Evolutionary conservation across 2,797 vertebrate genomes (phyloP).

Genomic region (Enteromius paludinosus): DNA sequence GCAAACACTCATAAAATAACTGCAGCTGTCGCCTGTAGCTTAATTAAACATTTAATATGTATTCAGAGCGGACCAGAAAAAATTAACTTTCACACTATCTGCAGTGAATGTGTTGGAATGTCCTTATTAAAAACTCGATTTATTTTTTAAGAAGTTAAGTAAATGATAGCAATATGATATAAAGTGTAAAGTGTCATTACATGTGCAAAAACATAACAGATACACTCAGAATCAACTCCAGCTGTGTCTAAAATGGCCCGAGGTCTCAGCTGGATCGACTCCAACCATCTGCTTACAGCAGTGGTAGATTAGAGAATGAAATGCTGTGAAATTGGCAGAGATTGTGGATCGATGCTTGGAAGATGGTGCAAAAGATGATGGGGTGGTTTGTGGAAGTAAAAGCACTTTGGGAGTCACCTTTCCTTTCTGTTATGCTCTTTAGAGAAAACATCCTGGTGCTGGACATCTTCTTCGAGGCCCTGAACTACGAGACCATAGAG

Average conservation of each 20-base stretch:
- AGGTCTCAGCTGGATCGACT: constrained; percentile 57
- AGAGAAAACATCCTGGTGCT: constrained; percentile 99
- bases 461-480: constrained; percentile 97
- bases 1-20: constrained; percentile 2
- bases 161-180: background rate
- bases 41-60: constrained; percentile 1
- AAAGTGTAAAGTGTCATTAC: background rate
- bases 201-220: background rate
- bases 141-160: background rate
- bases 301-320: constrained; percentile 49
- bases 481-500: constrained; percentile 99
- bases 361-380: background rate
- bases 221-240: background rate
- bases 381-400: background rate
- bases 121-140: background rate
- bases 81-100: background rate
- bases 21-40: background rate
- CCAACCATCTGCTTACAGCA: constrained; percentile 54
- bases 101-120: background rate
- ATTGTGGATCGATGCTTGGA: constrained; percentile 15
- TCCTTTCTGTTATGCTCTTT: constrained; percentile 36
- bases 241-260: constrained; percentile 58
- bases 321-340: constrained; percentile 15
- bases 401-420: background rate
- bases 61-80: background rate